Conservation (phyloP, 2,888 invertebrate genomes). For the Petrolisthes cinctipes region DNA sequence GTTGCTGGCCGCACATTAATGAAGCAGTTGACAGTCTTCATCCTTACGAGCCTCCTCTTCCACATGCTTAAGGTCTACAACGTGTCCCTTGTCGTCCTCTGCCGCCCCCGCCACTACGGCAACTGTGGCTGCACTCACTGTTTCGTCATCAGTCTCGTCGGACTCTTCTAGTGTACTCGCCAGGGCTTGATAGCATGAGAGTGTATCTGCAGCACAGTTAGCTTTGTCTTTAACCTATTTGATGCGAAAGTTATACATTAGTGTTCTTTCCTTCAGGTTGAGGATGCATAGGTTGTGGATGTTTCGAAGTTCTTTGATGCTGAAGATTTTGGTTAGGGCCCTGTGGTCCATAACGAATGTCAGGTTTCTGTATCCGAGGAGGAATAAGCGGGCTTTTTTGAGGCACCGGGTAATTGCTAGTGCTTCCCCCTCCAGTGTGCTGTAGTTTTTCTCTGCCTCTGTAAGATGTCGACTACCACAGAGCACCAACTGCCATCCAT, state of each 20-base stretch:
- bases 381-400: background rate
- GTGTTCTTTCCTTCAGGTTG: too few species aligned
- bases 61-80: constrained; percentile 5
- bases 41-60: background rate
- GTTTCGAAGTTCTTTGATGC: constrained; percentile 4
- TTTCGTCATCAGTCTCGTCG: background rate
- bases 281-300: constrained; percentile 25
- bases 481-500: constrained; percentile 17
- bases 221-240: constrained; percentile 18
- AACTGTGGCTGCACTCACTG: background rate
- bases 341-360: constrained; percentile 15
- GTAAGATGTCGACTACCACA: constrained; percentile 7
- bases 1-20: background rate
- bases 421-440: constrained; percentile 1
- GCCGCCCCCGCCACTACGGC: background rate
- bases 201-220: constrained; percentile 5
- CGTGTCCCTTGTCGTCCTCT: background rate
- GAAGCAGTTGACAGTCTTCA: background rate
- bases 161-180: background rate
- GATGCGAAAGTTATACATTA: constrained; percentile 9
- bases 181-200: background rate
- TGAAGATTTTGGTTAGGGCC: background rate
- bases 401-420: constrained; percentile 7
- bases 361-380: constrained; percentile 26
- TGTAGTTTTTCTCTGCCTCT: background rate